Evolutionary conservation across 2,113 vertebrate species (phyloP).

Genomic region (Hydrolagus affinis): DNA sequence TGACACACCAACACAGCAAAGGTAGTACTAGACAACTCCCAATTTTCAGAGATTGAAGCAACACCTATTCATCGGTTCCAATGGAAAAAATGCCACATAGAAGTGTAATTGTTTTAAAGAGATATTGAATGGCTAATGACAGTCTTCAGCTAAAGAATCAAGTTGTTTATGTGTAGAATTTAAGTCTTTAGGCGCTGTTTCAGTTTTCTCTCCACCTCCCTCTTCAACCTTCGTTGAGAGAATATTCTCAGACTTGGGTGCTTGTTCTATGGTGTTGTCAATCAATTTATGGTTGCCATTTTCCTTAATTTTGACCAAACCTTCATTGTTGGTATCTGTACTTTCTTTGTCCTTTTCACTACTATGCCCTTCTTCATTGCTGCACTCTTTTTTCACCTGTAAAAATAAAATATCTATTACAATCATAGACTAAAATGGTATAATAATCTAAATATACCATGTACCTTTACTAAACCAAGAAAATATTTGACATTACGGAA

Average conservation of each 20-base stretch:
- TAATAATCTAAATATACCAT: neutral
- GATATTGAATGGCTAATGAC: neutral
- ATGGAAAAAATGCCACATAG: neutral
- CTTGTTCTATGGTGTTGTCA: constrained; percentile 1
- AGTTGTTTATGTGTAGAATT: neutral
- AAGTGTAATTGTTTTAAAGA: neutral
- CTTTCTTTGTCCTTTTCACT: constrained; percentile 56
- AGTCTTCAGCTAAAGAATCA: neutral
- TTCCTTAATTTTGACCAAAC: constrained; percentile 56
- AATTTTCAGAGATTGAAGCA: neutral
- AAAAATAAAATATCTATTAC: constrained; percentile 19
- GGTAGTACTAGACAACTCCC: neutral
- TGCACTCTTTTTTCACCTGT: constrained; percentile 55
- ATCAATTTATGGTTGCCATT: constrained; percentile 67
- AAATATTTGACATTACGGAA: too few relatives aligned
- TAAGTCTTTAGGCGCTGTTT: neutral
- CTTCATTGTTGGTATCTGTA: constrained; percentile 49
- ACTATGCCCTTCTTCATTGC: constrained; percentile 50
- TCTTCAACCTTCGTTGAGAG: neutral
- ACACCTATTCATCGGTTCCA: neutral
- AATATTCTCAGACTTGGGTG: neutral
- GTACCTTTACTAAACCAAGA: too few relatives aligned
- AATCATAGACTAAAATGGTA: neutral
- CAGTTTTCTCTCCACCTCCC: neutral
- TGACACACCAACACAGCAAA: neutral